phyloP scores from a whole-genome alignment of 2,797 vertebrate species.

The Silurus aristotelis region DNA sequence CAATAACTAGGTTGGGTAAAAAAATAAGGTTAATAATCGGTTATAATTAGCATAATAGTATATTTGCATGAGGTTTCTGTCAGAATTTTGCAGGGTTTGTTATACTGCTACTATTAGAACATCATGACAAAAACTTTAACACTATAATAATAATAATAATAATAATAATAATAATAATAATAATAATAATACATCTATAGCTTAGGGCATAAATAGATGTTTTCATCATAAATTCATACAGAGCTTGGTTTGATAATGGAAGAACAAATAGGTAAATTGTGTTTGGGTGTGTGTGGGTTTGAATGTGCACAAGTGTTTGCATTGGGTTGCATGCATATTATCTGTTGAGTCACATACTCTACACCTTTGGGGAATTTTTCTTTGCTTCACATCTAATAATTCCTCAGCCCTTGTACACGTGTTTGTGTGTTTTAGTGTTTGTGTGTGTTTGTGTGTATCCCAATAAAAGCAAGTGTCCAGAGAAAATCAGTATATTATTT shows the following conservation, averaged over 20 bases:
- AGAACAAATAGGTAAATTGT: background rate
- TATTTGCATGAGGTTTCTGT: background rate
- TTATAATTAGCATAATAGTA: background rate
- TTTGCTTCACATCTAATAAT: background rate
- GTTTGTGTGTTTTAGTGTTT: constrained; percentile 16
- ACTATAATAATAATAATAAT: background rate
- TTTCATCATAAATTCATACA: background rate
- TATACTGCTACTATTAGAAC: background rate
- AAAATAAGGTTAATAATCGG: background rate
- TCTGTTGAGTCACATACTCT: background rate
- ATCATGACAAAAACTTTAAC: background rate
- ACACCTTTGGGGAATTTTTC: background rate
- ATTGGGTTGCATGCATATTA: background rate
- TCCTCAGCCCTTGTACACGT: background rate
- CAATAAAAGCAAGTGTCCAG: background rate
- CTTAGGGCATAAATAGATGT: background rate
- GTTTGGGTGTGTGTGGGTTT: too few relatives aligned
- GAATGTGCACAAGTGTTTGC: background rate
- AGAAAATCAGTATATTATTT: constrained; percentile 7
- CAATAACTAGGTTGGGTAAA: background rate
- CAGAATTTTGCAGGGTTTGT: background rate
- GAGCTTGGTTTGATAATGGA: background rate
- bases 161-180: constrained; percentile 1
- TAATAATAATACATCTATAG: background rate
- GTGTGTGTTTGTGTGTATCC: constrained; percentile 8